Evolutionary conservation across 2,888 invertebrate genomes (phyloP).

Genomic region (Anagyrus pseudococci): DNA sequence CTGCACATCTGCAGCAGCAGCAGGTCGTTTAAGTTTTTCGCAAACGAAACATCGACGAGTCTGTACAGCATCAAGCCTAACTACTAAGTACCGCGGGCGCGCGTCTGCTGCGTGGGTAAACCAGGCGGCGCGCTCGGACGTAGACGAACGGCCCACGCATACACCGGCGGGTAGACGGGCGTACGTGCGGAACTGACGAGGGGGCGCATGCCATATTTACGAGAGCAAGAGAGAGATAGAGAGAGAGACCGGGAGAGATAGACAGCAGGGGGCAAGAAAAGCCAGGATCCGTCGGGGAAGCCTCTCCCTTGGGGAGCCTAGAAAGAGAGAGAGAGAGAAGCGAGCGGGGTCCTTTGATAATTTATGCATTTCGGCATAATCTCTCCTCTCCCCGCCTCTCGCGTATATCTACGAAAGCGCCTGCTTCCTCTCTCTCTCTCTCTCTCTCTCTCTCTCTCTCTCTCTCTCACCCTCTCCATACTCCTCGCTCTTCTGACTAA

Average conservation of each 20-base stretch:
- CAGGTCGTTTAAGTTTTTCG: slow-evolving; percentile 16
- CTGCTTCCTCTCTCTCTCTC: slow-evolving; percentile 33
- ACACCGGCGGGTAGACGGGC: not conserved
- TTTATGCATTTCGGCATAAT: slow-evolving; percentile 55
- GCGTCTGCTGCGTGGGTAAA: slow-evolving; percentile 4
- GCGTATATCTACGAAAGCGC: slow-evolving; percentile 34
- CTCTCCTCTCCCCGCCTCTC: too few species aligned
- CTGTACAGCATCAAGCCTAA: too few species aligned
- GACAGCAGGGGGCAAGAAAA: slow-evolving; percentile 7
- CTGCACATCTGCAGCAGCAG: not conserved
- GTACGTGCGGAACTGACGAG: slow-evolving; percentile 1
- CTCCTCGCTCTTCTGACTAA: slow-evolving; percentile 24
- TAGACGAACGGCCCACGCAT: too few species aligned
- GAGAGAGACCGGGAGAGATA: slow-evolving; percentile 10
- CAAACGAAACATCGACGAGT: slow-evolving; percentile 26
- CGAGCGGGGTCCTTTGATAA: slow-evolving; percentile 47
- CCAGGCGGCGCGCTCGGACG: too few species aligned
- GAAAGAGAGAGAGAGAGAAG: not conserved
- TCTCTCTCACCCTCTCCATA: not conserved
- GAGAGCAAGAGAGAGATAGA: too few species aligned
- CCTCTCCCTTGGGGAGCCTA: slow-evolving; percentile 7
- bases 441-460: not conserved
- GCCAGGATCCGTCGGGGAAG: not conserved
- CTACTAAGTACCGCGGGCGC: too few species aligned
- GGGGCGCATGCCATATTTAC: slow-evolving; percentile 19